Evolutionary conservation across 2,888 invertebrate species (phyloP), one percentile per base, ranked within the genome.

Genomic region (Meiosimyza platycephala): DNA sequence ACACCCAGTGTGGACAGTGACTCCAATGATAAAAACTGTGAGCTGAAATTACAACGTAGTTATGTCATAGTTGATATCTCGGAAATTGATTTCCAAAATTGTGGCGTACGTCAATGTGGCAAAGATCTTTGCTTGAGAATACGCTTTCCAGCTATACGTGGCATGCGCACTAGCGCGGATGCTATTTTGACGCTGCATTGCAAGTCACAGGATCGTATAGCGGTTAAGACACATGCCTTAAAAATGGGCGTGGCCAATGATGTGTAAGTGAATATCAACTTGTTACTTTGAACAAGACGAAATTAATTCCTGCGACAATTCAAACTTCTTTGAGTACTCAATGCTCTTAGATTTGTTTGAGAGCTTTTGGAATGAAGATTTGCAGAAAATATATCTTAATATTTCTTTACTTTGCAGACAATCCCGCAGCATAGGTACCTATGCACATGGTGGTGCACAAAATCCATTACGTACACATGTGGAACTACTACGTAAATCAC

Each of bases 361-460:
- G 3, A 28, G 4, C 28, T 28, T 28, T 28, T 3, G 28, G 4
- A 28, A 28, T 3, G 3, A 28, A 2, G 28, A 4, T 28, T 3
- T 3, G 28, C 28, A 28, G 4, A 28, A 28, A 28, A 28, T 28
- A 4, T 28, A 0, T 3, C 28, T 28, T 3, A 28, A 4, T 28
- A 28, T 28, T 28, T 63, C 11, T 2, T 2, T 52, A 63, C 48
- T 50, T 33, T 74, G 12, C 70, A 88, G 87, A 0, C 85, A 86
- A 80, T 76, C 87, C 12, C 81, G 87, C 76, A 83, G 82, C 81
- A 74, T 81, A 76, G 84, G 86, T 72, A 76, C 85, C 68, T 85
- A 90, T 55, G 90, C 90, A 9, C 87, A 88, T 33, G 91, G 91
- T 0, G 91, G 91, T 15, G 84, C 84, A 47, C 89, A 90, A 78